phyloP scores from a whole-genome alignment of 2,797 vertebrate species.

The Catamblyrhynchus diadema region DNA sequence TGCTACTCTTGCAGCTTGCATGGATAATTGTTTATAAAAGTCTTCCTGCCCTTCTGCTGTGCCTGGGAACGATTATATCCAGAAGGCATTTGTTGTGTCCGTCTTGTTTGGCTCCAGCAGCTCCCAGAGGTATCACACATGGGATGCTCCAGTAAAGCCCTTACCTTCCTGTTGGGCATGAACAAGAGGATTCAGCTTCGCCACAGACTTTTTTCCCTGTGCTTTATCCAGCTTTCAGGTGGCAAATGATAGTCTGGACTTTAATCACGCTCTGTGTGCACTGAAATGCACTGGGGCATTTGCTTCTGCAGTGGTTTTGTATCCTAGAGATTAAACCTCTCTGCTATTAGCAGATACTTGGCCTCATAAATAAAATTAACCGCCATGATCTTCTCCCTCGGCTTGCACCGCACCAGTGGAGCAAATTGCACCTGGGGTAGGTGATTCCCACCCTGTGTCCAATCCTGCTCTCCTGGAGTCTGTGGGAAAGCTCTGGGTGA shows the following conservation, averaged over 20 bases:
- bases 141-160: neutral
- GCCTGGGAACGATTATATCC: slow-evolving; percentile 7
- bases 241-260: neutral
- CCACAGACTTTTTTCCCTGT: neutral
- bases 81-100: slow-evolving; percentile 22
- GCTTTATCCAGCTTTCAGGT: neutral
- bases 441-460: neutral
- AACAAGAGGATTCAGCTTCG: neutral
- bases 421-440: neutral
- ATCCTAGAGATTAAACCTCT: neutral
- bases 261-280: neutral
- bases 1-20: slow-evolving; percentile 37
- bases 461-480: fast-evolving
- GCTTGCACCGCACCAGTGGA: neutral
- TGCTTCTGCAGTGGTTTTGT: neutral
- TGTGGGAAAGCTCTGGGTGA: fast-evolving
- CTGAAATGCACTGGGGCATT: neutral
- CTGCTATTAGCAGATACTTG: neutral
- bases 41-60: slow-evolving; percentile 32
- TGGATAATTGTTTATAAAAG: slow-evolving; percentile 49
- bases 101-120: neutral
- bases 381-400: neutral
- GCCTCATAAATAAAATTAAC: slow-evolving; percentile 7
- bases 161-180: neutral
- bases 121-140: neutral